phyloP scores from a whole-genome alignment of 2,888 invertebrate species.

The Gastrophysa polygoni region DNA sequence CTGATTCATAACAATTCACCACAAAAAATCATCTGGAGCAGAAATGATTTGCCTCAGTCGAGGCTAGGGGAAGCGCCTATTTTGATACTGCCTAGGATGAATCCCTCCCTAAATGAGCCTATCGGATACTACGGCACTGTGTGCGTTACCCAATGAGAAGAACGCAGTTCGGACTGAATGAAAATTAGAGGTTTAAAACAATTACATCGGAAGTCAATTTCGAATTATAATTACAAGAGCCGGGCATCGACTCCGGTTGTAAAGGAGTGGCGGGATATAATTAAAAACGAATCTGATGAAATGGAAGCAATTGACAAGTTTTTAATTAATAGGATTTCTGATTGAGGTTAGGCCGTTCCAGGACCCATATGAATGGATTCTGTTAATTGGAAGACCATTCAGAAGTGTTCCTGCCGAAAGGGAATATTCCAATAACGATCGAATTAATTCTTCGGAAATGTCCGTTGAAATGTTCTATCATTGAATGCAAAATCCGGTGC shows the following conservation, averaged over 20 bases:
- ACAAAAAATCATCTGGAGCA: no score
- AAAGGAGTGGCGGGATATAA: slow-evolving; percentile 30
- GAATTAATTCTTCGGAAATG: background rate
- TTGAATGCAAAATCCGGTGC: no score
- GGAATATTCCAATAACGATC: background rate
- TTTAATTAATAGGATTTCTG: slow-evolving; percentile 48
- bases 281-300: slow-evolving; percentile 42
- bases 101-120: no score
- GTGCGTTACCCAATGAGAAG: slow-evolving; percentile 17
- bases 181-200: slow-evolving; percentile 25
- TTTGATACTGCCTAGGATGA: no score
- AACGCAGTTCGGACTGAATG: slow-evolving; percentile 17
- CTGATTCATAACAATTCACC: no score
- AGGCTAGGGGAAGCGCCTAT: no score
- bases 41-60: no score
- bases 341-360: slow-evolving; percentile 32
- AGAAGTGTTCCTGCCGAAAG: background rate
- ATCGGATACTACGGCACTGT: no score
- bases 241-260: slow-evolving; percentile 14
- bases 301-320: slow-evolving; percentile 47
- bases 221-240: slow-evolving; percentile 39
- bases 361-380: slow-evolving; percentile 6
- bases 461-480: background rate
- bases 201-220: slow-evolving; percentile 38
- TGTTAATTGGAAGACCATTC: slow-evolving; percentile 19